These are phyloP conservation scores for Helicoverpa armigera DNA, from an alignment of 1,140 invertebrate genomes.

Conservation along the genomic window DNA sequence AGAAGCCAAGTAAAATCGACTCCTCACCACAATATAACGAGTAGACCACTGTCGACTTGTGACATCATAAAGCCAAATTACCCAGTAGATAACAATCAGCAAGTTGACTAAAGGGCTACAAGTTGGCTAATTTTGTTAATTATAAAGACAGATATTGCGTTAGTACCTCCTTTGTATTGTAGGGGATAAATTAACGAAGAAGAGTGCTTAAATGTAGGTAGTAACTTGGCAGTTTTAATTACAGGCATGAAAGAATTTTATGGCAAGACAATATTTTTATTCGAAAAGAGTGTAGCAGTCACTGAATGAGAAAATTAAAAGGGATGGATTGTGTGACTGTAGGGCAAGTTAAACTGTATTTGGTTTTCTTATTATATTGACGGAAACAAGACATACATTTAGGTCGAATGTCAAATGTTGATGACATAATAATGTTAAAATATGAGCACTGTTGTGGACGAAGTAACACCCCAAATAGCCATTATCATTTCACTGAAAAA, in stretches of 20 bases:
- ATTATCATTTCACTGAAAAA: background rate
- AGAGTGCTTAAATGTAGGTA: background rate
- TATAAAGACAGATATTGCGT: constrained; percentile 9
- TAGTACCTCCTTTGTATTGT: background rate
- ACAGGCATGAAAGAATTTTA: too few species aligned
- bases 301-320: too few species aligned
- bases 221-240: background rate
- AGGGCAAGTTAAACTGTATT: too few species aligned
- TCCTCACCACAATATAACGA: background rate
- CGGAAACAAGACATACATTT: too few species aligned
- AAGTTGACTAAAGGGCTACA: constrained; percentile 22
- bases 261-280: too few species aligned
- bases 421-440: too few species aligned
- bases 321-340: too few species aligned
- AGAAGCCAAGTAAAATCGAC: background rate
- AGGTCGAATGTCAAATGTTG: too few species aligned
- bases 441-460: too few species aligned
- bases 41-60: background rate
- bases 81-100: constrained; percentile 9
- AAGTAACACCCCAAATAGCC: too few species aligned
- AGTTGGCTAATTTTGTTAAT: constrained; percentile 16
- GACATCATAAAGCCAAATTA: constrained; percentile 6
- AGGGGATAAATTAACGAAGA: background rate
- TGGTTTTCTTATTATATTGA: too few species aligned
- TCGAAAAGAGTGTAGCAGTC: too few species aligned